A percentile compares a stretch with the other conserved stretches of the same genome.
Conservation (phyloP, 2,888 invertebrate genomes). For the Pyralis farinalis region DNA sequence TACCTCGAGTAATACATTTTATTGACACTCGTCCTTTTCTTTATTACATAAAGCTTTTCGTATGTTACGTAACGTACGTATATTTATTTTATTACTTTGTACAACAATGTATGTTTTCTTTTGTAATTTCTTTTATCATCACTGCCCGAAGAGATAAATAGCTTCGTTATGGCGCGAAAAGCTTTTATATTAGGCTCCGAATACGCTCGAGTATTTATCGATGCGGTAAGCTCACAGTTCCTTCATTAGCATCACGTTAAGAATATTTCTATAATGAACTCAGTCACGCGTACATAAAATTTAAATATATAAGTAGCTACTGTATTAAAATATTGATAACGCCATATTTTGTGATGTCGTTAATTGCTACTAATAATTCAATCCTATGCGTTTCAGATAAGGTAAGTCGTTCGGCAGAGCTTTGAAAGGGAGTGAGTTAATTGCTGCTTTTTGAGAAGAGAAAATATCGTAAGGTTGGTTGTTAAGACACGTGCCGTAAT, state of each 20-base stretch:
- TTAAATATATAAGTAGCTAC: slow-evolving; percentile 73
- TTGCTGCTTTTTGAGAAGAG: slow-evolving; percentile 45
- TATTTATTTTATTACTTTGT: too few relatives aligned
- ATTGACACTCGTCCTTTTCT: too few relatives aligned
- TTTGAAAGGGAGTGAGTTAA: slow-evolving; percentile 63
- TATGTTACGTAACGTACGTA: too few relatives aligned
- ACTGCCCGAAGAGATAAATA: neutral
- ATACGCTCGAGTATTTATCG: slow-evolving; percentile 11
- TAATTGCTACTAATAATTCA: slow-evolving; percentile 74
- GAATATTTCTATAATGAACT: slow-evolving; percentile 64
- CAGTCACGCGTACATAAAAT: slow-evolving; percentile 74
- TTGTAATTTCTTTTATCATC: too few relatives aligned
- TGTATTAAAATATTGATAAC: slow-evolving; percentile 78
- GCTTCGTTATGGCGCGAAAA: neutral
- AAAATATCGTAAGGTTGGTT: slow-evolving; percentile 49
- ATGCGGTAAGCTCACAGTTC: slow-evolving; percentile 22
- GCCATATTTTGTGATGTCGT: slow-evolving; percentile 63
- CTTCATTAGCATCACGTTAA: slow-evolving; percentile 50
- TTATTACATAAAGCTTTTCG: too few relatives aligned
- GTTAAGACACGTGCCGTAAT: slow-evolving; percentile 47
- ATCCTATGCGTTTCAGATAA: slow-evolving; percentile 66
- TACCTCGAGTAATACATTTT: too few relatives aligned
- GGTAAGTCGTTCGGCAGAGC: slow-evolving; percentile 41
- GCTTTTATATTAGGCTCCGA: neutral
- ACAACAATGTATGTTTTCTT: too few relatives aligned